These are phyloP conservation scores for Thomomys bottae DNA, from an alignment of 2,113 vertebrate species.

Conservation along the genomic window DNA sequence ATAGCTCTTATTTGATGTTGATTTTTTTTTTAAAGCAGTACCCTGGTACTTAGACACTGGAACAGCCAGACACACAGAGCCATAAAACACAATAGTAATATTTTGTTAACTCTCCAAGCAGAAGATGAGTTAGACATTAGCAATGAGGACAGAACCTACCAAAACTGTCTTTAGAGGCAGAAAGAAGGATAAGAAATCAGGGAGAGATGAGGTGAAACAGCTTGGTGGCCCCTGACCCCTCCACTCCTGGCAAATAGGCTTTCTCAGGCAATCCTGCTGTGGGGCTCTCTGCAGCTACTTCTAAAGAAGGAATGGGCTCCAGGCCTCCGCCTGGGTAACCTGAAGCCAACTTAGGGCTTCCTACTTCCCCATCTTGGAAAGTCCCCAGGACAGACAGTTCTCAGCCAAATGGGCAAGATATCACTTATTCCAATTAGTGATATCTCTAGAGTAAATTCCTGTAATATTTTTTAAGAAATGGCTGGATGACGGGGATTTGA, in stretches of 20 bases:
- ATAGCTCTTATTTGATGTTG: not conserved
- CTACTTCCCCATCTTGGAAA: not conserved
- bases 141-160: not conserved
- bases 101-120: not conserved
- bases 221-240: not conserved
- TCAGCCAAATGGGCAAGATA: conserved; percentile 35
- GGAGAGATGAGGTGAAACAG: not conserved
- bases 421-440: conserved; percentile 37
- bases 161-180: not conserved
- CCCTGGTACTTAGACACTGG: not conserved
- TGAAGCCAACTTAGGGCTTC: not conserved
- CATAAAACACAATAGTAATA: not conserved
- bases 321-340: not conserved
- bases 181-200: not conserved
- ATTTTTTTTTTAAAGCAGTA: not conserved
- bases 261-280: not conserved
- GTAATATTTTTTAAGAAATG: conserved; percentile 15
- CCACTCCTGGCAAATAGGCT: not conserved
- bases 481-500: not conserved
- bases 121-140: not conserved
- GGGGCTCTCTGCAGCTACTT: not conserved
- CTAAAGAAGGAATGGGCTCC: not conserved
- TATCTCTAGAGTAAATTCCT: conserved; percentile 39
- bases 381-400: not conserved
- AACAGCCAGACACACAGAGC: not conserved